A percentile compares a stretch with the other conserved stretches of the same genome.
These are phyloP conservation scores for Phyllostomus hastatus DNA, from an alignment of 2,113 vertebrate genomes.

Conservation along the genomic window DNA sequence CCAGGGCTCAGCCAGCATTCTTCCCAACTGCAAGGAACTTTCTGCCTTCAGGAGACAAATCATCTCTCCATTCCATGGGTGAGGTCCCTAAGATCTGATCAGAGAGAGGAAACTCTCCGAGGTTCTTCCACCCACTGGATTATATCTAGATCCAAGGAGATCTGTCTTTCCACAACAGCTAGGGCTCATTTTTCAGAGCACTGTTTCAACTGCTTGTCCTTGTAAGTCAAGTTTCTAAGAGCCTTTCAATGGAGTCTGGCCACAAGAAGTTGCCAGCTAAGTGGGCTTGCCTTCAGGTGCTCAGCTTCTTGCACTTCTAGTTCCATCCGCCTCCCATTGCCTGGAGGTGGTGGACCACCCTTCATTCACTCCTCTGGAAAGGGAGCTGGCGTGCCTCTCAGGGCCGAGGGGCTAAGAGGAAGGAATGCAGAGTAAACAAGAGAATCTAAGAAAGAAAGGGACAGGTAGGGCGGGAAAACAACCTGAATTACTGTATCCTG, in stretches of 20 bases:
- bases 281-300: not conserved
- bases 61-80: not conserved
- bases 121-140: not conserved
- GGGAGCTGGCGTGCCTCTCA: not conserved
- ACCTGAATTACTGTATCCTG: not conserved
- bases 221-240: not conserved
- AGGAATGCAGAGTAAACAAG: not conserved
- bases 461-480: not conserved
- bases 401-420: not conserved
- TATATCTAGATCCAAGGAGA: not conserved
- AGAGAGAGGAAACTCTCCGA: not conserved
- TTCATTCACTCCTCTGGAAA: not conserved
- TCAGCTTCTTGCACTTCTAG: not conserved
- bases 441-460: not conserved
- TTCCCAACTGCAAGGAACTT: not conserved
- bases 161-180: not conserved
- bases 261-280: not conserved
- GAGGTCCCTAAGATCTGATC: not conserved
- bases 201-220: not conserved
- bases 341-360: not conserved
- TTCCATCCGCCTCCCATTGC: not conserved
- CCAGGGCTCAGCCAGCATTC: not conserved
- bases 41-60: not conserved
- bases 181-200: not conserved
- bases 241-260: not conserved